Percentiles rank a stretch among this genome's conserved stretches.
Conservation (phyloP, 2,113 vertebrate genomes). For the Anhinga anhinga region DNA sequence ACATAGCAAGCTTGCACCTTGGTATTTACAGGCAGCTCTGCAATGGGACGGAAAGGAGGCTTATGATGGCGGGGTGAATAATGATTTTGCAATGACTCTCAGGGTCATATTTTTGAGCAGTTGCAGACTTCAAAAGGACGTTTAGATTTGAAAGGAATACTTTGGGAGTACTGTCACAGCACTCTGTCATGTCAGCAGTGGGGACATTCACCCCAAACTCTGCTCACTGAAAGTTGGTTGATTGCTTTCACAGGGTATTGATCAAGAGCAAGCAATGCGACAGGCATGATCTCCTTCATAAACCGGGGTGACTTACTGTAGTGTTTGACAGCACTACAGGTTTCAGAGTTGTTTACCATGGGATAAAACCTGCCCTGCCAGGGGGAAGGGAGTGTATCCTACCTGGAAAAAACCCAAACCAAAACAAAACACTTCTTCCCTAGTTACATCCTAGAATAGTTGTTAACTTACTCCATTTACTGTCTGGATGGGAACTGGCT, state of each 20-base stretch:
- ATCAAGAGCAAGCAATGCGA: neutral
- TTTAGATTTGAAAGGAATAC: neutral
- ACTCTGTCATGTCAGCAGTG: accelerated
- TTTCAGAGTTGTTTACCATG: neutral
- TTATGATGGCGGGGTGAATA: neutral
- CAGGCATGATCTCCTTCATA: neutral
- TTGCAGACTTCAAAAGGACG: neutral
- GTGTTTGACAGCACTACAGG: neutral
- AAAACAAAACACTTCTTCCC: neutral
- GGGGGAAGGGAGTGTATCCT: slow-evolving; percentile 18
- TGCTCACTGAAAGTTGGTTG: accelerated
- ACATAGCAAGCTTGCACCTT: neutral
- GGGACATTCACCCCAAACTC: neutral
- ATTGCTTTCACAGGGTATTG: neutral
- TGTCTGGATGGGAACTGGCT: neutral
- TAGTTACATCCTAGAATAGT: neutral
- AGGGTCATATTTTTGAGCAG: neutral
- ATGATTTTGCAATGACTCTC: neutral
- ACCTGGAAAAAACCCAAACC: neutral
- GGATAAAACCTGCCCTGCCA: slow-evolving; percentile 20
- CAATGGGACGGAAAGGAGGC: neutral
- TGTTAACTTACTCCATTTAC: neutral
- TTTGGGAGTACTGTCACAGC: neutral
- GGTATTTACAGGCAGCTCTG: neutral
- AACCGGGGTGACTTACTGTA: neutral